A percentile compares a stretch with the other conserved stretches of the same genome.
Conservation (phyloP, 1,140 invertebrate species). For the Caenorhabditis latens region DNA sequence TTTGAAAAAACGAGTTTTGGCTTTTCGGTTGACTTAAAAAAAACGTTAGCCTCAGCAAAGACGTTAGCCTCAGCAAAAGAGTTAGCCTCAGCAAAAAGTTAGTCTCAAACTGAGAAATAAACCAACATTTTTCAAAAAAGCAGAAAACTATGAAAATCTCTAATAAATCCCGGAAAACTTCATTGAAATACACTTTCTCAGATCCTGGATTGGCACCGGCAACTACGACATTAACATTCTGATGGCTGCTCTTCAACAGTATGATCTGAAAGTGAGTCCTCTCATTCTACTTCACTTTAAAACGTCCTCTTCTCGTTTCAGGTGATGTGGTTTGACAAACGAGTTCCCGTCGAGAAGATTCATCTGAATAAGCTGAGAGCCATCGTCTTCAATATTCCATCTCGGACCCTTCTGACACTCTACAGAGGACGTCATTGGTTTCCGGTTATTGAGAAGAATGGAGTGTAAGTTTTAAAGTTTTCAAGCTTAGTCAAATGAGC, state of each 20-base stretch:
- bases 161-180: no score
- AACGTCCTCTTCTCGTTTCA: neutral
- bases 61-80: no score
- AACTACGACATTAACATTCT: slow-evolving; percentile 43
- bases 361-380: neutral
- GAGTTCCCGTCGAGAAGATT: neutral
- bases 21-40: no score
- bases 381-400: slow-evolving; percentile 18
- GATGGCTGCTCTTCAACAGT: slow-evolving; percentile 17
- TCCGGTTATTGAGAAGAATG: slow-evolving; percentile 25
- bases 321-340: slow-evolving; percentile 45
- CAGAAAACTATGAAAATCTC: no score
- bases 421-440: slow-evolving; percentile 47
- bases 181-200: neutral
- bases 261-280: slow-evolving; percentile 1
- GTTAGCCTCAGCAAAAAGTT: no score
- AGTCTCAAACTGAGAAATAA: no score
- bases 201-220: slow-evolving; percentile 38
- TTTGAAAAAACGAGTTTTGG: no score
- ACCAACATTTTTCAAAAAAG: no score
- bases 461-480: neutral
- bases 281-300: neutral
- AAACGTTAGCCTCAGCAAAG: no score
- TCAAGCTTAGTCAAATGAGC: neutral
- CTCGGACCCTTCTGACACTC: slow-evolving; percentile 13